Base-by-base conservation (phyloP, 2,113 vertebrate species). In the Scatophagus argus region DNA sequence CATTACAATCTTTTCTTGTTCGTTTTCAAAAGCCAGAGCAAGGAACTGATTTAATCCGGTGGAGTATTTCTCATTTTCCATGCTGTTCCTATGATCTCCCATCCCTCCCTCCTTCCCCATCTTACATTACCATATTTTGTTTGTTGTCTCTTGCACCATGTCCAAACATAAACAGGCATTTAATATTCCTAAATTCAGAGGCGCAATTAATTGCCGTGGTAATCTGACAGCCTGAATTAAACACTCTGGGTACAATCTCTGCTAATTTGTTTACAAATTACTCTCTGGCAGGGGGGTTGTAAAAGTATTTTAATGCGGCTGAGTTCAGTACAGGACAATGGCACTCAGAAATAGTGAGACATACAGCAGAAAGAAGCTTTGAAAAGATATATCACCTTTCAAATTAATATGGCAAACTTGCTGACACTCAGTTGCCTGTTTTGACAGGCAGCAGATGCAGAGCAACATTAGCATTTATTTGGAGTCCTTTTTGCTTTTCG, bases 141-240 rank as follows among this genome's bases (percentile, higher is more conserved):
- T 84, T 78, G 58, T 70, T 69, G 79, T 77, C 32, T 67, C 63
- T 44, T 67, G 51, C 44, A 34, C 43, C 60, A 36, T 36, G 61
- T 80, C 72, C 51, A 54, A 80, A 85, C 41, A 67, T 36, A 81
- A 71, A 76, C 16, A 77, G 14, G 52, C 70, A 12, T 9, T 54
- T 70, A 59, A 82, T 81, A 73, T 76, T 77, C 44, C 43, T 69
- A 60, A 78, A 88, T 84, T 75, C 39, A 27, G 55, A 83, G 36
- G 82, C 77, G 64, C 75, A 74, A 87, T 89, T 75, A 85, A 88
- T 85, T 79, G 67, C 66, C n/a, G n/a, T 44, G 63, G n/a, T 71
- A 89, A 89, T 86, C 74, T 79, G 64, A 81, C 56, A 75, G 69
- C 27, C 21, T 6, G 76, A 75, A 82, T 72, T 47, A 69, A 85